A percentile compares a stretch with the other conserved stretches of the same genome.
phyloP scores from a whole-genome alignment of 2,113 vertebrate genomes.

The Rynchops niger region DNA sequence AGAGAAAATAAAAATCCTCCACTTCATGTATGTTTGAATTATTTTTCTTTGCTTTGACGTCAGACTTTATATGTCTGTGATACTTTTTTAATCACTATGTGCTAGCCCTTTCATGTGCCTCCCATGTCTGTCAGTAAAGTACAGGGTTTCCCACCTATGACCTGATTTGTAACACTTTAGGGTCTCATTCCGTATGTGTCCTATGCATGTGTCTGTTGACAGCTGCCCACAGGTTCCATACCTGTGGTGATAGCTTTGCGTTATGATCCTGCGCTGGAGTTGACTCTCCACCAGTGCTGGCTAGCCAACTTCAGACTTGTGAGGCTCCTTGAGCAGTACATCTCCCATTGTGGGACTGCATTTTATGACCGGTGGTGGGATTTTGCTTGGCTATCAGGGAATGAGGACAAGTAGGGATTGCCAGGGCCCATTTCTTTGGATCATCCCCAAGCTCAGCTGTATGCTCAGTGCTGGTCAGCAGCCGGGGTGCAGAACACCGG shows the following conservation, averaged over 20 bases:
- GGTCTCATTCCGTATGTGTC: not conserved
- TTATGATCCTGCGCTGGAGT: fast-evolving
- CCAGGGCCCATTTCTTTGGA: not conserved
- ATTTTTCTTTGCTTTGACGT: not conserved
- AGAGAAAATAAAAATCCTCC: not conserved
- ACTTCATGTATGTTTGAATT: not conserved
- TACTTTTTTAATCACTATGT: not conserved
- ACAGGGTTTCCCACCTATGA: not conserved
- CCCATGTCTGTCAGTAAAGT: not conserved
- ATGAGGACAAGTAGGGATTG: not conserved
- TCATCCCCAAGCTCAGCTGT: not conserved
- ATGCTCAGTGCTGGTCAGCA: not conserved
- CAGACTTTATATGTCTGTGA: not conserved
- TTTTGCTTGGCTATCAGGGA: not conserved
- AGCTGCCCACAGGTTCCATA: not conserved
- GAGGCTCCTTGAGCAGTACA: not conserved
- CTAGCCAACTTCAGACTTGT: not conserved
- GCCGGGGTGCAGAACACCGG: not conserved
- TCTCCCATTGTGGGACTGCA: not conserved
- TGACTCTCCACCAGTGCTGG: not conserved
- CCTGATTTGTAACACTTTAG: not conserved
- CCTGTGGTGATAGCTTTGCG: not conserved
- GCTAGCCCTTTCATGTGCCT: not conserved
- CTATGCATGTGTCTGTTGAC: not conserved
- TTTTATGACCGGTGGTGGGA: not conserved